Percentiles rank a stretch among this genome's conserved stretches.
phyloP scores from a whole-genome alignment of 53 echinoderm and acorn worm species.

The Astropecten irregularis region DNA sequence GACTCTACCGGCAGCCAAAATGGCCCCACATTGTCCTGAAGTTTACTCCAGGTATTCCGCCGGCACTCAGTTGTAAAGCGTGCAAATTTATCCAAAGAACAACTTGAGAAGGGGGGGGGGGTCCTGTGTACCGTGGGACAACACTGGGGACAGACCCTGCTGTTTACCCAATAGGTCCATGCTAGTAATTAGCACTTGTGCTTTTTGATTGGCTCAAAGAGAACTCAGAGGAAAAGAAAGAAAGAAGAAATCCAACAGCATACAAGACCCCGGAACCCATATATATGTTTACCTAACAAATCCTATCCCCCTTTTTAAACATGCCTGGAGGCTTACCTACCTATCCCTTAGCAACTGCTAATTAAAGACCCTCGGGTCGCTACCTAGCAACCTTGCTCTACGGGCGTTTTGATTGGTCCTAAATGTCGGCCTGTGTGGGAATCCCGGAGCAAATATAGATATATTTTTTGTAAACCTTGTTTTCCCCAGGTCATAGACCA shows the following conservation, averaged over 20 bases:
- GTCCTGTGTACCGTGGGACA: slow-evolving; percentile 2
- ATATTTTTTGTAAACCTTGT: too few relatives aligned
- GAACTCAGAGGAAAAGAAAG: background rate
- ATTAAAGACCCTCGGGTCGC: slow-evolving; percentile 24
- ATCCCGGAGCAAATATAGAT: slow-evolving; percentile 23
- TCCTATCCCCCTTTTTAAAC: slow-evolving; percentile 48
- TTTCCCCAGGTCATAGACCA: too few relatives aligned
- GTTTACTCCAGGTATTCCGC: slow-evolving; percentile 2
- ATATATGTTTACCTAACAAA: slow-evolving; percentile 50
- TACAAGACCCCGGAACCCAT: slow-evolving; percentile 17
- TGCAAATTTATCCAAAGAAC: slow-evolving; percentile 42
- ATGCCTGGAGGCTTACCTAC: slow-evolving; percentile 28
- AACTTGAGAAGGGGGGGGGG: slow-evolving; percentile 35
- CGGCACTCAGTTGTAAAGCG: background rate
- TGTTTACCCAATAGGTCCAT: slow-evolving; percentile 19
- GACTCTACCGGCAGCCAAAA: background rate
- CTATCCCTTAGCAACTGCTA: slow-evolving; percentile 58
- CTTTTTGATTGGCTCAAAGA: slow-evolving; percentile 23
- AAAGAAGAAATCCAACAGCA: background rate
- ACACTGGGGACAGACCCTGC: background rate
- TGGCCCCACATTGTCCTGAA: slow-evolving; percentile 12
- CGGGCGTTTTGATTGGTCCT: slow-evolving; percentile 46
- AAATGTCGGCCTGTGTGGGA: background rate
- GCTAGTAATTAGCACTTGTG: slow-evolving; percentile 39
- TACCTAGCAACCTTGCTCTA: slow-evolving; percentile 34